Evolutionary conservation across 2,888 invertebrate genomes (phyloP).

Genomic region (Thyatira batis): DNA sequence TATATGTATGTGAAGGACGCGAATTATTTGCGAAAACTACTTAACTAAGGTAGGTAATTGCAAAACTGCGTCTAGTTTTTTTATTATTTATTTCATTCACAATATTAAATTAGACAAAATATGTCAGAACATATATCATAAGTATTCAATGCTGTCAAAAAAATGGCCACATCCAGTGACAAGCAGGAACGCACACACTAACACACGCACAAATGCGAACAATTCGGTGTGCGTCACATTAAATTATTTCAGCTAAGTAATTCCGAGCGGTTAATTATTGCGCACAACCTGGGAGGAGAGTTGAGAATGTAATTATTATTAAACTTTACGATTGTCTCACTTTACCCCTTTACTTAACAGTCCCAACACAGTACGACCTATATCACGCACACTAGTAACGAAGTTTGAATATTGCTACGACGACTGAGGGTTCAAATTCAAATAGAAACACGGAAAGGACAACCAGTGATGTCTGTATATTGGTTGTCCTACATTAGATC

Average conservation of each 20-base stretch:
- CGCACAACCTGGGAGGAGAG: constrained; percentile 79
- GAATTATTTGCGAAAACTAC: too few relatives aligned
- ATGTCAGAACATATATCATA: too few relatives aligned
- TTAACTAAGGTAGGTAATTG: too few relatives aligned
- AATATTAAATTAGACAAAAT: too few relatives aligned
- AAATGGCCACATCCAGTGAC: constrained; percentile 12
- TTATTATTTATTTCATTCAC: too few relatives aligned
- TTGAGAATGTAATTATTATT: constrained; percentile 83
- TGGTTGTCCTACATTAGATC: constrained; percentile 54
- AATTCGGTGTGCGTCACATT: constrained; percentile 75
- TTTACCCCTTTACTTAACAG: constrained; percentile 73
- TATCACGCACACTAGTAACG: constrained; percentile 25
- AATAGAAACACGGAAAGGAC: constrained; percentile 16
- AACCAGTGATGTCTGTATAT: constrained; percentile 31
- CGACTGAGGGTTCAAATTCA: constrained; percentile 37
- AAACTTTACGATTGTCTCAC: constrained; percentile 83
- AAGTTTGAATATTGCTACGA: constrained; percentile 27
- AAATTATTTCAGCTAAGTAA: constrained; percentile 83
- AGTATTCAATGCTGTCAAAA: too few relatives aligned
- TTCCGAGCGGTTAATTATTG: constrained; percentile 82
- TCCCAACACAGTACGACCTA: constrained; percentile 38
- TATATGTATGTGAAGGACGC: too few relatives aligned
- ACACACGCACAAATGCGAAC: constrained; percentile 39
- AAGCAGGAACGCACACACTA: constrained; percentile 35
- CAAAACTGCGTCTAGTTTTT: too few relatives aligned